Conservation (phyloP, 30 jellyfish, hydroid and myxozoan species). For the Hydractinia echinata region DNA sequence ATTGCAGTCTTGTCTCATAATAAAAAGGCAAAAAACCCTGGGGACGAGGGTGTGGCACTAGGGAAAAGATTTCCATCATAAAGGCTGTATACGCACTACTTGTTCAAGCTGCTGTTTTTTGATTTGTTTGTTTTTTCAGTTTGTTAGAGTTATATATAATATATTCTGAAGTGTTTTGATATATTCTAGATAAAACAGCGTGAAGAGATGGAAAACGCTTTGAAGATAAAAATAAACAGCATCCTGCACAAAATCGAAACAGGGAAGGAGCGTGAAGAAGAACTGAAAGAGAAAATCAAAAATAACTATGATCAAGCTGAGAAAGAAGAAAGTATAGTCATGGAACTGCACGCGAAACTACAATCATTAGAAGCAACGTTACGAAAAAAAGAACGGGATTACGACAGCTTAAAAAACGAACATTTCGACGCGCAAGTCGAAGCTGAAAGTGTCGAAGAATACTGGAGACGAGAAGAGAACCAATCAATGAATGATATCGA, state of each 20-base stretch:
- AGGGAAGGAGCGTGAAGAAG: not conserved
- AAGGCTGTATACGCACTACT: too few relatives aligned
- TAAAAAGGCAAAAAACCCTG: too few relatives aligned
- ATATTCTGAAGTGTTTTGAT: too few relatives aligned
- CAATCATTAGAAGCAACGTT: conserved; percentile 4
- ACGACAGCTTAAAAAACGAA: not conserved
- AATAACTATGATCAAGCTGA: not conserved
- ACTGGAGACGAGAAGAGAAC: not conserved
- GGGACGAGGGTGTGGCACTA: too few relatives aligned
- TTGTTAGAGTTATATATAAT: too few relatives aligned
- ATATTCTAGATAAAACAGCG: not conserved
- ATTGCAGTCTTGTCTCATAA: too few relatives aligned
- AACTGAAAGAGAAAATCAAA: not conserved
- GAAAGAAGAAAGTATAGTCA: not conserved
- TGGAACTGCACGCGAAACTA: conserved; percentile 16
- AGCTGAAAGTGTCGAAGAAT: conserved; percentile 1
- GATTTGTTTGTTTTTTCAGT: too few relatives aligned
- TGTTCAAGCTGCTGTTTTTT: too few relatives aligned
- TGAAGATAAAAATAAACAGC: not conserved
- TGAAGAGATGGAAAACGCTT: conserved; percentile 19
- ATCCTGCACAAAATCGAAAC: not conserved
- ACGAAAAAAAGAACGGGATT: not conserved
- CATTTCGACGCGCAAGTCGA: not conserved
- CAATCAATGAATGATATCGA: not conserved
- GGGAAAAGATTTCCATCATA: too few relatives aligned